Evolutionary conservation across 2,888 invertebrate species (phyloP).

Genomic region (Macropis europaea): DNA sequence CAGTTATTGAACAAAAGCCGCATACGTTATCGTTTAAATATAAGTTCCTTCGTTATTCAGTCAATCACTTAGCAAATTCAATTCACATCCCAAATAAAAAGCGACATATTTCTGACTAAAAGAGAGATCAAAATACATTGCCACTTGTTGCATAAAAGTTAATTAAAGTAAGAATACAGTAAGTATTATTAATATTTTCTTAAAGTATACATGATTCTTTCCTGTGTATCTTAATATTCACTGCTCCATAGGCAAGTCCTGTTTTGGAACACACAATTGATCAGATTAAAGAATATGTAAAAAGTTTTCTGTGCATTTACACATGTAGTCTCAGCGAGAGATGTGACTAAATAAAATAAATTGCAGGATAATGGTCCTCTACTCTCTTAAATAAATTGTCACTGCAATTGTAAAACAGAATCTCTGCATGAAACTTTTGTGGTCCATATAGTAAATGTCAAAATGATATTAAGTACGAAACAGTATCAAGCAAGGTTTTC

Average conservation of each 20-base stretch:
- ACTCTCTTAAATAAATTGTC: constrained; percentile 47
- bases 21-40: constrained; percentile 65
- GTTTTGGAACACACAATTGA: constrained; percentile 70
- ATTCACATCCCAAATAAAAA: constrained; percentile 76
- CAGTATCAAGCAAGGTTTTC: constrained; percentile 31
- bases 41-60: constrained; percentile 71
- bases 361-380: constrained; percentile 50
- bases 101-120: constrained; percentile 85
- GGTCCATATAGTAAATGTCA: constrained; percentile 40
- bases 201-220: constrained; percentile 65
- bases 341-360: constrained; percentile 55
- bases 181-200: constrained; percentile 73
- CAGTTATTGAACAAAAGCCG: constrained; percentile 71
- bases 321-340: constrained; percentile 40
- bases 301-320: constrained; percentile 50
- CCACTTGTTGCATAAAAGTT: constrained; percentile 81
- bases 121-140: constrained; percentile 87
- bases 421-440: constrained; percentile 37
- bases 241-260: constrained; percentile 74
- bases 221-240: constrained; percentile 69
- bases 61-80: constrained; percentile 69
- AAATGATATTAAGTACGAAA: constrained; percentile 64
- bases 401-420: constrained; percentile 38
- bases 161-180: constrained; percentile 78
- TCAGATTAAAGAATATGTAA: constrained; percentile 66